Percentiles rank a stretch among this genome's conserved stretches.
Evolutionary conservation across 2,797 vertebrate genomes (phyloP).

Genomic region (Coregonus sp.): DNA sequence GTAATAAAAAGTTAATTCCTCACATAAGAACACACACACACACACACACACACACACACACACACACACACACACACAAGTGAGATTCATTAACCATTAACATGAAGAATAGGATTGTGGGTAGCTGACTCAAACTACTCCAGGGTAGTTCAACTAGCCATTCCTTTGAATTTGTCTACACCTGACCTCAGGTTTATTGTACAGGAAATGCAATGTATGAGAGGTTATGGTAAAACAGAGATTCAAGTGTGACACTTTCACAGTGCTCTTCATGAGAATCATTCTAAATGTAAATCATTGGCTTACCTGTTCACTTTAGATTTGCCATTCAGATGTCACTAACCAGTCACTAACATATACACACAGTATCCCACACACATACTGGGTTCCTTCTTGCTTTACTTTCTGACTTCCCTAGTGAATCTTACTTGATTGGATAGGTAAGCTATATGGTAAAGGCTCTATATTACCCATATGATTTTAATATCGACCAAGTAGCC

Average conservation of each 20-base stretch:
- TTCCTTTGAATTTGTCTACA: not conserved
- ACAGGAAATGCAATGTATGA: not conserved
- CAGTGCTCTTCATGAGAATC: not conserved
- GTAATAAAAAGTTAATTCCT: not conserved
- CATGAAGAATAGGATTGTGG: not conserved
- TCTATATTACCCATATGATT: not conserved
- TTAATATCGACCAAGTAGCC: not conserved
- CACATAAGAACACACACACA: conserved; percentile 10
- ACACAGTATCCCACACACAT: not conserved
- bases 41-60: conserved; percentile 17
- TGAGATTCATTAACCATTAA: not conserved
- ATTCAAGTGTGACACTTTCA: no score
- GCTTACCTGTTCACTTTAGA: not conserved
- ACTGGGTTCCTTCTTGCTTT: not conserved
- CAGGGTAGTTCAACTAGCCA: not conserved
- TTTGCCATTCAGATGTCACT: not conserved
- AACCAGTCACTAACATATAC: not conserved
- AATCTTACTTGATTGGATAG: not conserved
- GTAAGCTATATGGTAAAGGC: not conserved
- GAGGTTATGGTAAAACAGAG: not conserved
- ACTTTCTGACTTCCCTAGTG: not conserved
- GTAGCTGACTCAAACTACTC: not conserved
- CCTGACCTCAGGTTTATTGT: not conserved
- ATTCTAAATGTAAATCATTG: not conserved
- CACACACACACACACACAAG: not conserved